Evolutionary conservation across 2,888 invertebrate species (phyloP), one percentile per base, ranked within the genome.

Genomic region (Enoplolaimus lenunculus): DNA sequence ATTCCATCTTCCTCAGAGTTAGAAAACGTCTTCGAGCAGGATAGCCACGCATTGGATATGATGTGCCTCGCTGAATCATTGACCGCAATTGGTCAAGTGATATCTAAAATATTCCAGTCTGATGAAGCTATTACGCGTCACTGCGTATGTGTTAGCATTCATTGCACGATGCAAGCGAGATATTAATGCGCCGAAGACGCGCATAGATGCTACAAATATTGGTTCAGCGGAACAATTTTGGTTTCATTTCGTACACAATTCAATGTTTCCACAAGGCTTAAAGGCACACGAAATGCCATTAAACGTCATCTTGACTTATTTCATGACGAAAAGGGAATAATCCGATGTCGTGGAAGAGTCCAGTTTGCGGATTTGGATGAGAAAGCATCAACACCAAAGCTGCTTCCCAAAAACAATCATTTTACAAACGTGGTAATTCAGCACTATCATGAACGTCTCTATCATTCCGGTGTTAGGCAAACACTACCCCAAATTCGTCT

Each of bases 391-490:
- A 21, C 7, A 45, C 45, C 45, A 21, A 45, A 45, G 21, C 45
- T 45, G 45, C 21, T 45, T 7, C 45, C 45, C 45, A 45, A 45
- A 45, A 45, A 45, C 21, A 7, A 45, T 45, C 21, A 45, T 21
- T 45, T 45, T 45, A 13, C 45, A 13, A 45, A 45, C 7, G 7
- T 45, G 45, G 21, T 45, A 7, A 45, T 45, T 13, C 29, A 67
- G 13, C 33, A 30, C n/a, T 67, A 13, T 34, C 67, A 67, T 33
- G 33, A 67, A 16, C 29, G 33, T 13, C 30, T 67, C 7, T 31
- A 31, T 21, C 67, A 67, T 33, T n/a, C n/a, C 13, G 67, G 67
- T 16, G 67, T 67, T 21, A 67, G n/a, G 13, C n/a, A 29, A 29
- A 67, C 67, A 3, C 33, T 67, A 21, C 3, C 30, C 13, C n/a